Conservation (phyloP, 2,113 vertebrate genomes). For the Peromyscus californicus region DNA sequence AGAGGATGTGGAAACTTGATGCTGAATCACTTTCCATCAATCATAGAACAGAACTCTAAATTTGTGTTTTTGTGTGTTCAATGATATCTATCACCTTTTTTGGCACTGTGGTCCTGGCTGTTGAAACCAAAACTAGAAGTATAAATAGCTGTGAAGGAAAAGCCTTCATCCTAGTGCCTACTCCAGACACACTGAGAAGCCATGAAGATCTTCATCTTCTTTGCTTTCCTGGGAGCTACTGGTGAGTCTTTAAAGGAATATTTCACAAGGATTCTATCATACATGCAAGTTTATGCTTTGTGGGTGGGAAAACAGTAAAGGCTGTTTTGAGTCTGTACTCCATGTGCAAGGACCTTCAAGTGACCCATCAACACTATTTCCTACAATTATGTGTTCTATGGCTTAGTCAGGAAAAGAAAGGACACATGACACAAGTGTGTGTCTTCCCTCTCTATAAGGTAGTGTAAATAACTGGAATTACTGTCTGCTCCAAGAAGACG, state of each 20-base stretch:
- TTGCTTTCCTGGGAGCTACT: slow-evolving; percentile 66
- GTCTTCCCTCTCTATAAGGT: not conserved
- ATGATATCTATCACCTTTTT: not conserved
- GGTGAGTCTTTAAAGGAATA: slow-evolving; percentile 12
- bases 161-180: not conserved
- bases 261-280: not conserved
- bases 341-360: not conserved
- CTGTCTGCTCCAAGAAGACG: not conserved
- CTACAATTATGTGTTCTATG: not conserved
- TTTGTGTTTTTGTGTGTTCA: slow-evolving; percentile 36
- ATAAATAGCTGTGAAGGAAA: slow-evolving; percentile 45
- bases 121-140: not conserved
- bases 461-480: not conserved
- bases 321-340: not conserved
- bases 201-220: slow-evolving; percentile 66
- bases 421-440: not conserved
- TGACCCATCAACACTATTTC: not conserved
- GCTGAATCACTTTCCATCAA: not conserved
- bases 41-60: slow-evolving; percentile 42
- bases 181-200: not conserved
- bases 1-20: slow-evolving; percentile 3
- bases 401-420: not conserved
- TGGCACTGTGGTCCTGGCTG: not conserved
- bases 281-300: not conserved
- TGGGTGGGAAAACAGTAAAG: not conserved